Base-by-base conservation (phyloP, 2,888 invertebrate genomes). In the Drosophila incognita region DNA sequence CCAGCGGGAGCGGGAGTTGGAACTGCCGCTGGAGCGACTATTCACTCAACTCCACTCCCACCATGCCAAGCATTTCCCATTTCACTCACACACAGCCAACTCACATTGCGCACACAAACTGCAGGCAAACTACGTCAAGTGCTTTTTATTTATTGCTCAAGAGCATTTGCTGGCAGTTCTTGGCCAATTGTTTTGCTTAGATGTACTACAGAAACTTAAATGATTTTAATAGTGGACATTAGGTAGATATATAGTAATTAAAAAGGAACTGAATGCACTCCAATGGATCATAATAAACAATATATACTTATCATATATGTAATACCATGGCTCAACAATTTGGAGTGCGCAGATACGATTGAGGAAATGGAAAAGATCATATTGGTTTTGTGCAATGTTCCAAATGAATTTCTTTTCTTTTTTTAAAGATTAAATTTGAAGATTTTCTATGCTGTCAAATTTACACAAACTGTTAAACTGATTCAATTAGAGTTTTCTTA, bases 141-240 rank as follows among this genome's bases (percentile, higher is more conserved):
- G 48, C 62, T 78, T 68, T 68, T 64, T 78, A 78, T 78, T 78
- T 78, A 77, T 78, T 68, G 71, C 71, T 80, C 62, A 52, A 60
- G 58, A 61, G 36, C 27, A 33, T 33, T 56, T 21, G 52, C 21
- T 42, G 42, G 46, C 46, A 46, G 24, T 27, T 46, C 15, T 46
- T 24, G 24, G 46, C 46, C 46, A 46, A 24, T 46, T 46, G 46
- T 46, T 46, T 24, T 46, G 24, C 15, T 15, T 15, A 15, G 24
- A 24, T 46, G 21, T 24, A 46, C 46, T 15, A 24, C 46, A 46
- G 7, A 46, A 24, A 46, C 8, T 46, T 15, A 8, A 46, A 46
- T 46, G 15, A 24, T 46, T 24, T 24, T 46, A 46, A 46, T 15
- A 24, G 24, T 11, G 0, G 0, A 5, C 42, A 42, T 21, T 42